phyloP scores from a whole-genome alignment of 2,797 vertebrate species.

The Tangara arthus region DNA sequence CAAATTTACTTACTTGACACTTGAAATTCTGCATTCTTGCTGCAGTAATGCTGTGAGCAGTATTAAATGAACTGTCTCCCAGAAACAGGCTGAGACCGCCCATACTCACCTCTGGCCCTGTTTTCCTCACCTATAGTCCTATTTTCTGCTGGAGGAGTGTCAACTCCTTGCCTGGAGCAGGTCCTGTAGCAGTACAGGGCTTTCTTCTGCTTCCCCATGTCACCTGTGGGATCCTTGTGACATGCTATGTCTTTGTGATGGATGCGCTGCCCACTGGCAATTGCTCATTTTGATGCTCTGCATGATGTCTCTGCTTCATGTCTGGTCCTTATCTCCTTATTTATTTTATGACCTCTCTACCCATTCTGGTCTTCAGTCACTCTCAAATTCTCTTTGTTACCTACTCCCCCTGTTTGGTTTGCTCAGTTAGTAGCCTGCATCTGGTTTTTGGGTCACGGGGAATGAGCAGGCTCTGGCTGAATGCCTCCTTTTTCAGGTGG shows the following conservation, averaged over 20 bases:
- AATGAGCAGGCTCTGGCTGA: background rate
- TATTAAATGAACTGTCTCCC: constrained; percentile 12
- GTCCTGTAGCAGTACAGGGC: background rate
- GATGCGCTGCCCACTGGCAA: background rate
- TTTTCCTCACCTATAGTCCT: background rate
- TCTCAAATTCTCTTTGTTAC: constrained; percentile 14
- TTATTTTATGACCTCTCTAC: constrained; percentile 32
- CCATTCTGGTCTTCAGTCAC: background rate
- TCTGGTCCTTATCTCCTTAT: constrained; percentile 14
- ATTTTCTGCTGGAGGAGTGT: background rate
- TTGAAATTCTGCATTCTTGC: constrained; percentile 43
- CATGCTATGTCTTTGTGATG: background rate
- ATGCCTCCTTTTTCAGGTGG: background rate
- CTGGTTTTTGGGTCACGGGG: background rate
- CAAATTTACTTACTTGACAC: constrained; percentile 46
- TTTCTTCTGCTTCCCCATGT: background rate
- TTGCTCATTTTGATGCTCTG: constrained; percentile 40
- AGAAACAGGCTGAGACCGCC: background rate
- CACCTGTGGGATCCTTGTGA: background rate
- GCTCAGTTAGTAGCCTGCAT: background rate
- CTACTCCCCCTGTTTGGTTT: background rate
- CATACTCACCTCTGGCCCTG: background rate
- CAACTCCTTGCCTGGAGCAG: background rate
- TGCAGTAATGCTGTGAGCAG: constrained; percentile 18
- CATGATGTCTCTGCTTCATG: background rate